Evolutionary conservation across 2,797 vertebrate genomes (phyloP).

Genomic region (Amblyopsis hoosieri): DNA sequence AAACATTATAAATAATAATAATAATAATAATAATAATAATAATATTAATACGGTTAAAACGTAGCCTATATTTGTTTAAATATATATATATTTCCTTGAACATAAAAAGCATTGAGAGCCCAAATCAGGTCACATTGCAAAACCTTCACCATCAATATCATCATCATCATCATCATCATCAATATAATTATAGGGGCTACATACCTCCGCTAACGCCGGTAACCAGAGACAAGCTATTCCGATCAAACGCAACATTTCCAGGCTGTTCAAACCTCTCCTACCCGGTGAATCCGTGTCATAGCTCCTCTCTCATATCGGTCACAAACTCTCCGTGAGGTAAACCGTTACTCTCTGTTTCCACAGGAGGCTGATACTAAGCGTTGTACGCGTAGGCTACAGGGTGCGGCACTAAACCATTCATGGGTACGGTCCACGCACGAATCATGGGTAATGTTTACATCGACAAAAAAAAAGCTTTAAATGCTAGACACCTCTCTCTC

Average conservation of each 20-base stretch:
- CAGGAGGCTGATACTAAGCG: constrained; percentile 35
- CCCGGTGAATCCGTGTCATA: constrained; percentile 68
- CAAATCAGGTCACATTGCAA: constrained; percentile 39
- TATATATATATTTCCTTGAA: background rate
- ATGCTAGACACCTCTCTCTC: background rate
- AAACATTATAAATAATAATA: no score
- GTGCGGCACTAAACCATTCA: constrained; percentile 62
- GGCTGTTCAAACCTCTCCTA: constrained; percentile 73
- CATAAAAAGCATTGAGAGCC: background rate
- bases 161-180: constrained; percentile 6
- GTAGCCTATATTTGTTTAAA: background rate
- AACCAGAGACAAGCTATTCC: constrained; percentile 71
- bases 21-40: background rate
- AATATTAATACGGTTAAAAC: background rate
- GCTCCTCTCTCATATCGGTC: constrained; percentile 63
- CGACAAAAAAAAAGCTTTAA: constrained; percentile 27
- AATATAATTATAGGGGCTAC: constrained; percentile 3
- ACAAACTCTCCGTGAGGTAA: constrained; percentile 49
- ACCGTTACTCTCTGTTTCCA: constrained; percentile 22
- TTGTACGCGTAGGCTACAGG: constrained; percentile 56
- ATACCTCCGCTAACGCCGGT: constrained; percentile 72
- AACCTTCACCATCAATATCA: background rate
- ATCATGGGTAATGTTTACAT: constrained; percentile 39
- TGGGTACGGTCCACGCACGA: constrained; percentile 21
- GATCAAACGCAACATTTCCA: constrained; percentile 74